Base-by-base conservation (phyloP, 2,797 vertebrate species). In the Denticeps clupeoides region DNA sequence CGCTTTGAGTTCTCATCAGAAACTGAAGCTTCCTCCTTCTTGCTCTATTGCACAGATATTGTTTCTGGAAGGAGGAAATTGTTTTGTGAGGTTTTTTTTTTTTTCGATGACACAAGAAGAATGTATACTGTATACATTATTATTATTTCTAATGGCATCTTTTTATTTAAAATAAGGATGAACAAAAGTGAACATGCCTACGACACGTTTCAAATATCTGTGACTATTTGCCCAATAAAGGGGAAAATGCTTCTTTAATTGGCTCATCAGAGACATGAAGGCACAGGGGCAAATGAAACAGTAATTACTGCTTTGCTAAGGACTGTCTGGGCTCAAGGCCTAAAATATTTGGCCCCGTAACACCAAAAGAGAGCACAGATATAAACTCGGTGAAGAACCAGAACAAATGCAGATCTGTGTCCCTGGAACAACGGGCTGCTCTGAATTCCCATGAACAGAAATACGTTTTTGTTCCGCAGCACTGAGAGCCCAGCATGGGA, bases 1-100 rank as follows among this genome's bases (percentile, higher is more conserved):
- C 52, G 11, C 53, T 60, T 56, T 57, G 46, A 52, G 53, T 58
- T 65, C 56, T 59, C 50, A 55, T 64, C 55, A 49, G 50, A 38
- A 43, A 47, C 55, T 62, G 56, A 60, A 22, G 57, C 49, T 52
- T 58, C 56, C 35, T 42, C 54, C 52, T 54, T 60, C 57, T 53
- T 58, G 62, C 58, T 56, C 59, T 62, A 68, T 60, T 68, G 63
- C 57, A 63, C 55, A 48, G 45, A 31, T 51, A 60, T 56, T 63
- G 62, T 65, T 68, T 59, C 47, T 41, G 51, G 54, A 53, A 51
- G 48, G 54, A 47, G 60, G 64, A 64, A 66, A 66, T 66, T 62
- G 59, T 59, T 63, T 69, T 63, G 54, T 56, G n/a, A 21, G 25
- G 27, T 18, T 27, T 41, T 37, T 13, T 12, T 61, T 64, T 58